Percentiles rank a stretch among this genome's conserved stretches.
Conservation (phyloP, 2,888 invertebrate genomes). For the Stegana nigrithorax region DNA sequence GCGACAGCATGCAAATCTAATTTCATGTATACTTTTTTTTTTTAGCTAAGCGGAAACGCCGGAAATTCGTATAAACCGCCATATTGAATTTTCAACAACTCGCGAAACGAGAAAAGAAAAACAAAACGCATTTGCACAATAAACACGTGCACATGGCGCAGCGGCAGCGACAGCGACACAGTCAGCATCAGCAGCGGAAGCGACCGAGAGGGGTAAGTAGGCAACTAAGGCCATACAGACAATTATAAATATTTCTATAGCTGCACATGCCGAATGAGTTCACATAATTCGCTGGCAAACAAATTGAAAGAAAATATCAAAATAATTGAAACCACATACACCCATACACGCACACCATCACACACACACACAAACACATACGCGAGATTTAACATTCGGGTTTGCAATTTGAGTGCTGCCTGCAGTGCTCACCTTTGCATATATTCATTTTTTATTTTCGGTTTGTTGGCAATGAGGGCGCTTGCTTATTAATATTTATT, state of each 20-base stretch:
- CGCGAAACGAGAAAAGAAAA: no score
- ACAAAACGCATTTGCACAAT: no score
- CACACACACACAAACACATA: no score
- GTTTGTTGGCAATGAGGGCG: background rate
- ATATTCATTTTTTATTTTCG: background rate
- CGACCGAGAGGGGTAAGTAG: no score
- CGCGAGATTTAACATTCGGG: no score
- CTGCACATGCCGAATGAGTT: no score
- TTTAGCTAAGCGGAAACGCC: background rate
- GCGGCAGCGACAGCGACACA: background rate
- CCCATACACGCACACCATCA: background rate
- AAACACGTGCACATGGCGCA: background rate
- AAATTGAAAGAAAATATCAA: conserved; percentile 13
- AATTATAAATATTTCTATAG: no score
- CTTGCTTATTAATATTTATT: background rate
- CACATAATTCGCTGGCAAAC: background rate
- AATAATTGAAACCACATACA: conserved; percentile 16
- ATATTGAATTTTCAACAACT: conserved; percentile 2
- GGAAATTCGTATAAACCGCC: background rate
- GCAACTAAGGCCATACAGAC: no score
- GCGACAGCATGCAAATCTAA: background rate
- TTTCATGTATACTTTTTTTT: background rate
- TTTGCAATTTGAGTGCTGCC: background rate
- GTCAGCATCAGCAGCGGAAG: no score
- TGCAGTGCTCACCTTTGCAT: background rate